phyloP scores from a whole-genome alignment of 2,888 invertebrate genomes.

The Dromius quadrimaculatus region DNA sequence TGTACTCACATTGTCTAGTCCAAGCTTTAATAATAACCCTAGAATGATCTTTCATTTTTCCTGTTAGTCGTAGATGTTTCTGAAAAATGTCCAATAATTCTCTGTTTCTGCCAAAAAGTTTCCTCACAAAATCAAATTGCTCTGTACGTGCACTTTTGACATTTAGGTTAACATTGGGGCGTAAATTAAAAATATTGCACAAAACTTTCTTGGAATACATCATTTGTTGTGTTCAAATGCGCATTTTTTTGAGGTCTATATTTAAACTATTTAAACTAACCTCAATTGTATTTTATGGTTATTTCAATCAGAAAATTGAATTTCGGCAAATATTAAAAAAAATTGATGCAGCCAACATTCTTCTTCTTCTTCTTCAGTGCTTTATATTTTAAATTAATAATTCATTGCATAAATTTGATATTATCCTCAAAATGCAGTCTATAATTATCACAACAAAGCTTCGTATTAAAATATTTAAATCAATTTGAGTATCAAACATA shows the following conservation, averaged over 20 bases:
- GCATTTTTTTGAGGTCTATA: constrained; percentile 19
- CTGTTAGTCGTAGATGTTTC: constrained; percentile 52
- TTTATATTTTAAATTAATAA: not conserved
- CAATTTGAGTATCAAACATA: not conserved
- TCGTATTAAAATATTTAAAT: not conserved
- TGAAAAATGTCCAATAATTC: constrained; percentile 11
- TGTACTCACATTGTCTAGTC: constrained; percentile 71
- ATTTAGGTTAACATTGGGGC: constrained; percentile 38
- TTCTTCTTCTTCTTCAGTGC: constrained; percentile 5
- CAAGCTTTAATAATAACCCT: constrained; percentile 69
- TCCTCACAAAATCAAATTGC: no score
- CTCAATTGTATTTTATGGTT: constrained; percentile 7
- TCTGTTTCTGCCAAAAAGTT: constrained; percentile 39
- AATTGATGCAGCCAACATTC: constrained; percentile 3
- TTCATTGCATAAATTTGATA: not conserved
- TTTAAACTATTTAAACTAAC: constrained; percentile 27
- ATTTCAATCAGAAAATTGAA: constrained; percentile 1
- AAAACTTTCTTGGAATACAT: constrained; percentile 47
- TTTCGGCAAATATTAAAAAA: constrained; percentile 2
- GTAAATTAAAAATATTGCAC: constrained; percentile 38
- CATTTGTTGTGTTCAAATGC: constrained; percentile 20
- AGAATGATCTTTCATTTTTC: constrained; percentile 67
- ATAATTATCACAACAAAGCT: not conserved
- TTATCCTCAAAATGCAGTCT: not conserved
- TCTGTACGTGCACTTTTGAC: constrained; percentile 31